These are phyloP conservation scores for Aelia acuminata DNA, from an alignment of 2,888 invertebrate genomes.

Conservation along the genomic window DNA sequence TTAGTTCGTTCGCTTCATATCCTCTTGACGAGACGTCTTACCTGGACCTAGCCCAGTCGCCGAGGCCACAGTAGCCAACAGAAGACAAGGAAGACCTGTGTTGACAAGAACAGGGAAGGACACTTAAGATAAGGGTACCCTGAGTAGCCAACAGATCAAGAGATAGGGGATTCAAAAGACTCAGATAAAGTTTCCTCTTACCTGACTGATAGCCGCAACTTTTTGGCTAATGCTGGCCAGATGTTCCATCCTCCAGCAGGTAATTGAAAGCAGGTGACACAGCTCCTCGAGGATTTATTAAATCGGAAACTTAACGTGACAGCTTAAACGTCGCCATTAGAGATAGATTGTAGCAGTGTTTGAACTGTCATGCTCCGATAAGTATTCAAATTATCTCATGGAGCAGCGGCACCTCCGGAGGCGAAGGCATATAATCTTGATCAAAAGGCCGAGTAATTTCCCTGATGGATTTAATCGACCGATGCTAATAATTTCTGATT, in stretches of 20 bases:
- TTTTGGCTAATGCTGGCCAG: slow-evolving; percentile 14
- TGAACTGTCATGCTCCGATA: slow-evolving; percentile 12
- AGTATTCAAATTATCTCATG: not conserved
- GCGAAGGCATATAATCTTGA: not conserved
- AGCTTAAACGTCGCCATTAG: not conserved
- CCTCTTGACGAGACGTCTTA: not conserved
- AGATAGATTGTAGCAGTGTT: not conserved
- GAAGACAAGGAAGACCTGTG: slow-evolving; percentile 45
- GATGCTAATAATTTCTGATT: not conserved
- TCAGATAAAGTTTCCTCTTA: slow-evolving; percentile 22
- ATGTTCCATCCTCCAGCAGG: not conserved
- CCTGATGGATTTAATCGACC: not conserved
- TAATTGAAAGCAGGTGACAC: slow-evolving; percentile 26
- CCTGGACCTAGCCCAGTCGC: not conserved
- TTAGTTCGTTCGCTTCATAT: not conserved
- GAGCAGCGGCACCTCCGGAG: not conserved
- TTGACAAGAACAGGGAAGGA: slow-evolving; percentile 49
- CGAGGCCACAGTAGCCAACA: slow-evolving; percentile 1
- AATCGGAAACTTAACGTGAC: not conserved
- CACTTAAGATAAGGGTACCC: slow-evolving; percentile 29
- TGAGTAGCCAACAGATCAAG: slow-evolving; percentile 23
- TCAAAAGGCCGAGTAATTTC: not conserved
- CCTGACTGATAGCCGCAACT: slow-evolving; percentile 22
- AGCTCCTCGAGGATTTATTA: not conserved
- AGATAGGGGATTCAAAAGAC: slow-evolving; percentile 41